Percentiles rank a stretch among this genome's conserved stretches.
Evolutionary conservation across 2,797 vertebrate genomes (phyloP).

Genomic region (Todus mexicanus): DNA sequence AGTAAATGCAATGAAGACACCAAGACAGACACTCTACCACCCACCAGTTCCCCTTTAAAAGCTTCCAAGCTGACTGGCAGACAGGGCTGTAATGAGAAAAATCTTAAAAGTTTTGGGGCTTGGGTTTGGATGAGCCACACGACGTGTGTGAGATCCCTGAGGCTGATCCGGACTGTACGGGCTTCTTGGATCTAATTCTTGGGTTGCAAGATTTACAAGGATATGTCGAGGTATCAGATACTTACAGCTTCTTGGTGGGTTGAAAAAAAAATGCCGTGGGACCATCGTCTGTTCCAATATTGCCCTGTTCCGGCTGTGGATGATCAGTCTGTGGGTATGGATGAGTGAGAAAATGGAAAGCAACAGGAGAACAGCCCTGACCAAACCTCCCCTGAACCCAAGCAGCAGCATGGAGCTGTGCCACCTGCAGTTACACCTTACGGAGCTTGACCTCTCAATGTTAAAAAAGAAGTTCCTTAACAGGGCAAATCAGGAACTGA

Average conservation of each 20-base stretch:
- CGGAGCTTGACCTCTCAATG: background rate
- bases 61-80: conserved; percentile 35
- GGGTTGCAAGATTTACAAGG: background rate
- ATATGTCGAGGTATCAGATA: background rate
- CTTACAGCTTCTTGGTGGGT: background rate
- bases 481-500: background rate
- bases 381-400: fast-evolving
- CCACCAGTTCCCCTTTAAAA: conserved; percentile 31
- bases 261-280: background rate
- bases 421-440: background rate
- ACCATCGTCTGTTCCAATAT: background rate
- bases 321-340: background rate
- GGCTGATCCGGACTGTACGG: background rate
- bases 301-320: background rate
- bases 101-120: background rate
- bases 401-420: background rate
- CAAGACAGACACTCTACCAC: conserved; percentile 29
- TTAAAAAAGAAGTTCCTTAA: background rate
- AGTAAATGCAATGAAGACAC: conserved; percentile 18
- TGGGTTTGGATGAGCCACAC: conserved; percentile 15
- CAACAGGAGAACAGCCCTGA: background rate
- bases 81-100: background rate
- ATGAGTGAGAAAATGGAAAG: background rate
- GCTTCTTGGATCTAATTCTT: background rate
- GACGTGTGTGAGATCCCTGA: background rate